Percentiles rank a stretch among this genome's conserved stretches.
These are phyloP conservation scores for Heliocidaris tuberculata DNA, from an alignment of 35 echinoderm and acorn worm species.

Conservation along the genomic window DNA sequence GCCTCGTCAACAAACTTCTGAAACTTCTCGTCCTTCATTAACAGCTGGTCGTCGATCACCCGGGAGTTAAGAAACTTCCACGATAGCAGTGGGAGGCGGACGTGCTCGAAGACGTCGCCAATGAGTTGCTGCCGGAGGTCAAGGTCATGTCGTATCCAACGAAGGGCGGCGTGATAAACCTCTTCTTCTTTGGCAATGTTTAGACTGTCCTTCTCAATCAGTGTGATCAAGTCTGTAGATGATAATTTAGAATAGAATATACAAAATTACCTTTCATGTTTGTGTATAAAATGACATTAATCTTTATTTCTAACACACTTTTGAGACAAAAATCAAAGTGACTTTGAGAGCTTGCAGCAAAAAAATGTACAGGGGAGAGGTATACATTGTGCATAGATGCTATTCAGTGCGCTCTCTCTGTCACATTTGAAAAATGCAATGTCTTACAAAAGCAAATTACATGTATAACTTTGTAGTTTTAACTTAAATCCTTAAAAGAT, in stretches of 20 bases:
- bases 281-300: neutral
- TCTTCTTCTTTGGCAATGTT: conserved; percentile 90
- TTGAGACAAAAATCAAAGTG: too few species aligned
- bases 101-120: conserved; percentile 86
- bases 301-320: neutral
- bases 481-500: too few species aligned
- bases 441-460: too few species aligned
- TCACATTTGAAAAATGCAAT: too few species aligned
- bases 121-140: conserved; percentile 42
- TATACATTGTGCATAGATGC: too few species aligned
- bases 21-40: conserved; percentile 66
- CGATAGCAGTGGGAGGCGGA: conserved; percentile 80
- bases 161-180: conserved; percentile 78
- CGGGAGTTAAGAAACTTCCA: conserved; percentile 90
- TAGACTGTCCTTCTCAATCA: conserved; percentile 73
- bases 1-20: conserved; percentile 87
- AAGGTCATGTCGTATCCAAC: conserved; percentile 69
- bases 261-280: neutral
- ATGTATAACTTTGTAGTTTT: too few species aligned
- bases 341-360: too few species aligned
- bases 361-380: too few species aligned
- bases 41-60: conserved; percentile 77
- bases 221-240: conserved; percentile 65
- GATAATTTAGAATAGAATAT: neutral
- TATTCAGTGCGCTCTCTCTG: too few species aligned